These are phyloP conservation scores for Craterocephalus amniculus DNA, from an alignment of 2,797 vertebrate species.

Conservation along the genomic window DNA sequence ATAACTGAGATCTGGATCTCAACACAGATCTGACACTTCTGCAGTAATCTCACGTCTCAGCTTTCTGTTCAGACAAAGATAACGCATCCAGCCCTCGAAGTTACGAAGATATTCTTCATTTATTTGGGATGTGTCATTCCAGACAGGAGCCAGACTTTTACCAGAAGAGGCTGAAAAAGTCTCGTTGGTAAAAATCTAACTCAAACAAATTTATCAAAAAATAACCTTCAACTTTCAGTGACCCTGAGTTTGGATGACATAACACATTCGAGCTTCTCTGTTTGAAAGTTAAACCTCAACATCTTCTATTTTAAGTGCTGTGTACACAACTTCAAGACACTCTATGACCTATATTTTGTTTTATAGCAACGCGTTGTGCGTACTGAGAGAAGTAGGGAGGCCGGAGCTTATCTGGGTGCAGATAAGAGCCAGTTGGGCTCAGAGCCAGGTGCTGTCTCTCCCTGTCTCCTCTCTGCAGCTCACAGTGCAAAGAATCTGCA, in stretches of 20 bases:
- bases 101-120: no score
- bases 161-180: background rate
- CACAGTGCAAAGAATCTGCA: slow-evolving; percentile 59
- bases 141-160: no score
- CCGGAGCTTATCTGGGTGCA: slow-evolving; percentile 69
- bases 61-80: no score
- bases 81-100: no score
- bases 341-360: slow-evolving; percentile 67
- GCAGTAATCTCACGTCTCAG: no score
- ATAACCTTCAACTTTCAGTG: slow-evolving; percentile 8
- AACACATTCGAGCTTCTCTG: slow-evolving; percentile 23
- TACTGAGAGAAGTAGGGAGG: slow-evolving; percentile 62
- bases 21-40: no score
- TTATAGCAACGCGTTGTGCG: slow-evolving; percentile 60
- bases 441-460: slow-evolving; percentile 70
- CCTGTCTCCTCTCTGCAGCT: slow-evolving; percentile 60
- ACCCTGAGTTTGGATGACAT: slow-evolving; percentile 29
- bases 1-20: no score
- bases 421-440: slow-evolving; percentile 67
- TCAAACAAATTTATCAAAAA: background rate
- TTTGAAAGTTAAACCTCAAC: slow-evolving; percentile 51
- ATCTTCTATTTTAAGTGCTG: slow-evolving; percentile 46
- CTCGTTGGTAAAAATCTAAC: background rate
- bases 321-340: slow-evolving; percentile 46
- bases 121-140: no score